Conservation (phyloP, 2,888 invertebrate species). For the Aspidiotus rigidus region DNA sequence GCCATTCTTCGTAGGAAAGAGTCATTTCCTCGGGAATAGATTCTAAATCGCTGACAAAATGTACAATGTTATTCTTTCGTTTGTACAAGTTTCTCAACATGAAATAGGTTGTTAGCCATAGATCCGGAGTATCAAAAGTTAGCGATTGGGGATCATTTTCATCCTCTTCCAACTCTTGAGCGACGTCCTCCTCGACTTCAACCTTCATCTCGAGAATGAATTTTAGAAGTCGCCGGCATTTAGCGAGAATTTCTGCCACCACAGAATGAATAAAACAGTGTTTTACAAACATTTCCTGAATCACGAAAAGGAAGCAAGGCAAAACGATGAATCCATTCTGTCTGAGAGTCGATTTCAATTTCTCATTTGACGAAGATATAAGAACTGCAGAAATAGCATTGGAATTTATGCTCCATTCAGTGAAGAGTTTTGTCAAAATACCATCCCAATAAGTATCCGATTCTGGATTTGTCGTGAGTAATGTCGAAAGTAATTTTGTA, state of each 20-base stretch:
- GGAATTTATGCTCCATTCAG: constrained; percentile 44
- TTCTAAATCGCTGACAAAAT: constrained; percentile 43
- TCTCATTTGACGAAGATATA: constrained; percentile 42
- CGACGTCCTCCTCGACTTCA: neutral
- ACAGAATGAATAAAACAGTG: constrained; percentile 44
- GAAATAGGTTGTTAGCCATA: constrained; percentile 47
- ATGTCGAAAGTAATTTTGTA: constrained; percentile 44
- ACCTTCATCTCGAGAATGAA: constrained; percentile 40
- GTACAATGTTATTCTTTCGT: constrained; percentile 42
- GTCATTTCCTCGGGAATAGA: constrained; percentile 41
- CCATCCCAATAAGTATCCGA: constrained; percentile 43
- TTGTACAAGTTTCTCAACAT: constrained; percentile 45
- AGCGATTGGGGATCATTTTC: constrained; percentile 38
- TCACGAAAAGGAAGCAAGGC: constrained; percentile 45
- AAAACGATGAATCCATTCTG: constrained; percentile 43
- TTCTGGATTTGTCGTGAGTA: constrained; percentile 44
- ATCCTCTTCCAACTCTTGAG: constrained; percentile 6
- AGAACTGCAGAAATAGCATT: constrained; percentile 45
- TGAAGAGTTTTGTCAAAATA: constrained; percentile 43
- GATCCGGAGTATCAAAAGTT: constrained; percentile 38
- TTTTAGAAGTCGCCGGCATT: constrained; percentile 42
- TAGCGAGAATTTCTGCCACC: constrained; percentile 43
- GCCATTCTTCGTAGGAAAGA: constrained; percentile 44
- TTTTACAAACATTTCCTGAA: constrained; percentile 42
- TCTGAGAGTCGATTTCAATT: constrained; percentile 42